Percentiles rank a stretch among this genome's conserved stretches.
Conservation (phyloP, 2,888 invertebrate species). For the Diogma glabrata region DNA sequence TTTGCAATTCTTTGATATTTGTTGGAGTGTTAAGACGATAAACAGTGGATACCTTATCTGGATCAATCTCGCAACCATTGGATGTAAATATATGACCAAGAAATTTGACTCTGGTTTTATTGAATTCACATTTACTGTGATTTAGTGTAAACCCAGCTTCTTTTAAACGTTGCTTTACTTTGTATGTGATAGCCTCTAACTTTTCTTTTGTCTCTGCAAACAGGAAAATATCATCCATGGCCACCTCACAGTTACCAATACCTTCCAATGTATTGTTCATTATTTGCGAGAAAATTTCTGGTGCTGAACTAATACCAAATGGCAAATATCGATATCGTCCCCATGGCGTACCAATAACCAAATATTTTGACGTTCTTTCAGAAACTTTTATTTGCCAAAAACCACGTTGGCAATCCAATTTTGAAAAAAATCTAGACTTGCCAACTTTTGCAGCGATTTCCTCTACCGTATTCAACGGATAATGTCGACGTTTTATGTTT, state of each 20-base stretch:
- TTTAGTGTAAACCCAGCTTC: too few relatives aligned
- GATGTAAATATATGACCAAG: neutral
- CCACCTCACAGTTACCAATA: neutral
- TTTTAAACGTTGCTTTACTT: too few relatives aligned
- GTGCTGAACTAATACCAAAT: too few relatives aligned
- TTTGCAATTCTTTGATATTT: neutral
- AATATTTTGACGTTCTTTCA: too few relatives aligned
- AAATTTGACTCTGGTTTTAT: neutral
- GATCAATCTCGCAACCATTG: neutral
- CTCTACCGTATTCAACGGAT: neutral
- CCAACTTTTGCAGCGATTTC: neutral
- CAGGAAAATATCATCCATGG: neutral
- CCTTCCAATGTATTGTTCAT: too few relatives aligned
- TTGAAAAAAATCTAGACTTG: neutral
- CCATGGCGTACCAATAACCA: too few relatives aligned
- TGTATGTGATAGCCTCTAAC: neutral
- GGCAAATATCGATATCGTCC: too few relatives aligned
- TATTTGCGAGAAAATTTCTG: too few relatives aligned
- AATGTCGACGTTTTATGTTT: neutral
- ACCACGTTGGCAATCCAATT: too few relatives aligned
- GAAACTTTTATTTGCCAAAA: too few relatives aligned
- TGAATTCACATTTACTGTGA: too few relatives aligned
- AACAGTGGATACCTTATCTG: neutral
- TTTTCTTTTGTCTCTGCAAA: neutral
- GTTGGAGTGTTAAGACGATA: neutral